Base-by-base conservation (phyloP, 2,888 invertebrate species). In the Phlogophora meticulosa region DNA sequence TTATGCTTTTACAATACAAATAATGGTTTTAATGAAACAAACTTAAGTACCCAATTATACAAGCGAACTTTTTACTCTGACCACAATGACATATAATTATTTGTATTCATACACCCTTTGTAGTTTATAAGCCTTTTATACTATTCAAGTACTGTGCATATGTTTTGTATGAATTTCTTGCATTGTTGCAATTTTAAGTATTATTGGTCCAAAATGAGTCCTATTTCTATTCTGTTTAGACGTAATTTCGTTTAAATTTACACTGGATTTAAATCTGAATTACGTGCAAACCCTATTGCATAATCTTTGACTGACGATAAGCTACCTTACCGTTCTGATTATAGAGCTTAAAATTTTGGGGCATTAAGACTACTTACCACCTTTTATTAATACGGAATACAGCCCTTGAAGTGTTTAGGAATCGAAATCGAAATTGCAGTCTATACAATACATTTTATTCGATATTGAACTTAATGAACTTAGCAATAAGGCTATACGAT, bases 61-160 rank as follows among this genome's bases (percentile, higher is more conserved):
- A 84, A 67, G 74, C 71, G 75, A 74, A 82, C 72, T 75, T 70
- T 78, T 71, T 74, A 69, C 24, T 62, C 71, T 11, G 78, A 85
- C 88, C 90, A 87, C 88, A 91, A 87, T 88, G 84, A 89, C 88
- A 89, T 83, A 87, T 86, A 90, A 90, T 90, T 88, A 85, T 87
- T 81, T 74, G 71, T 80, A 77, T 68, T 75, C 63, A 65, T 62
- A 56, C 73, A 68, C 78, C 73, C 74, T 74, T 77, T 76, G 70
- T 76, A 73, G 79, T 81, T 82, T 78, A 81, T 60, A 87, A 87
- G 85, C 78, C 81, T 83, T 90, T 88, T 87, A 85, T 87, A 86
- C 84, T 81, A 76, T 80, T 84, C 86, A 86, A 90, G 89, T 89
- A 85, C 81, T 87, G 79, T 85, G 86, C 93, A 92, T 92, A 93